Percentiles rank a stretch among this genome's conserved stretches.
Evolutionary conservation across 2,113 vertebrate species (phyloP).

Genomic region (Passer montanus): DNA sequence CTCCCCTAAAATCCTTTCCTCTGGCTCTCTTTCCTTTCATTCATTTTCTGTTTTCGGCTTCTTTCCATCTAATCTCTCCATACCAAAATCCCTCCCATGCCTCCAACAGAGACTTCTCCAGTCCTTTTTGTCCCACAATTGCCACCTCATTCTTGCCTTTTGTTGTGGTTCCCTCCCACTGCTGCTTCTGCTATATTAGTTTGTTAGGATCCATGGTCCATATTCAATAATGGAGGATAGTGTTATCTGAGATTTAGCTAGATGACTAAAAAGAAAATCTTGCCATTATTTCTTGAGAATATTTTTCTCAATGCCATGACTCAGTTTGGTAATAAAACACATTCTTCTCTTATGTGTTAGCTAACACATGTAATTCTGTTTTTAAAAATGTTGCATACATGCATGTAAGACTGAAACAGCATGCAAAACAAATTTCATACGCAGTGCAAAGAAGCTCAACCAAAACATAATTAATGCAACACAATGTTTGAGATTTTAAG

Average conservation of each 20-base stretch:
- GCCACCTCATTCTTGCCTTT: not conserved
- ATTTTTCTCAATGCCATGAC: not conserved
- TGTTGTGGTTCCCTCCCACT: not conserved
- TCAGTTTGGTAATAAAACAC: not conserved
- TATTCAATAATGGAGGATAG: not conserved
- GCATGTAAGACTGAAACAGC: not conserved
- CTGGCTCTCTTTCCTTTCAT: not conserved
- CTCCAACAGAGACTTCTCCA: slow-evolving; percentile 2
- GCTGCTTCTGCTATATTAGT: not conserved
- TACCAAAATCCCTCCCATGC: not conserved
- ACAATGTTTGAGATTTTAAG: slow-evolving; percentile 65
- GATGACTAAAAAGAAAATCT: not conserved
- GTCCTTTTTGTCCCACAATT: not conserved
- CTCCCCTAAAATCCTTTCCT: not conserved
- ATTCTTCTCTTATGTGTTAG: not conserved
- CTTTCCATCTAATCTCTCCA: not conserved
- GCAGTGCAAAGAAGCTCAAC: slow-evolving; percentile 6
- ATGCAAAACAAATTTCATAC: slow-evolving; percentile 14
- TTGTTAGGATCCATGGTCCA: not conserved
- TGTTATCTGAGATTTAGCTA: not conserved
- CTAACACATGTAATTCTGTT: not conserved
- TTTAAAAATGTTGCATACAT: not conserved
- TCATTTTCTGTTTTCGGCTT: not conserved
- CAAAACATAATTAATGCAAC: slow-evolving; percentile 61
- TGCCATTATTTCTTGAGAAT: not conserved